phyloP scores from a whole-genome alignment of 2,797 vertebrate species.

The Toxotes lorentzi region DNA sequence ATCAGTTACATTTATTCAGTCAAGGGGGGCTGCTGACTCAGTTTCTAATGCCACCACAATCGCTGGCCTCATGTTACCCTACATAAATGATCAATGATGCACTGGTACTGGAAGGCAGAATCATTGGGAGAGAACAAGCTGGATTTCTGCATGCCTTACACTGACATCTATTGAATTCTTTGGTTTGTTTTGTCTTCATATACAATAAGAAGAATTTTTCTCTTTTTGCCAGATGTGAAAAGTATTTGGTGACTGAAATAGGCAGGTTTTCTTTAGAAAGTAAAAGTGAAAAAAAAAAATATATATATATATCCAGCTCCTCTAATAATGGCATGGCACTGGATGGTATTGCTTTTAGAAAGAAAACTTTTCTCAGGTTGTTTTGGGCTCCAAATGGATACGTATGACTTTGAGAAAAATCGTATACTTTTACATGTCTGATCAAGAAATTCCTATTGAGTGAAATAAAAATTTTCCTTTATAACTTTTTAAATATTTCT shows the following conservation, averaged over 20 bases:
- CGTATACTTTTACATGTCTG: background rate
- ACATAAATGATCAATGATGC: background rate
- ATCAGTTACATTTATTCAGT: constrained; percentile 9
- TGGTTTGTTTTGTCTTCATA: background rate
- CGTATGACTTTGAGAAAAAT: background rate
- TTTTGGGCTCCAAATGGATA: background rate
- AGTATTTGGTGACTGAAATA: constrained; percentile 9
- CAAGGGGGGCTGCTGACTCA: background rate
- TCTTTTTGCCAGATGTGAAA: constrained; percentile 1
- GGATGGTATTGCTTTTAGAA: background rate
- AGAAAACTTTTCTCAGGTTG: background rate
- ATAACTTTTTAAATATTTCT: background rate
- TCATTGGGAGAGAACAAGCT: background rate
- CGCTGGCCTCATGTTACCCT: background rate
- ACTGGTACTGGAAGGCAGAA: background rate
- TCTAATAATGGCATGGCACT: background rate
- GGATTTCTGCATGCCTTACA: background rate
- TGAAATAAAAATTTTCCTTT: constrained; percentile 16
- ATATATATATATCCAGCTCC: background rate
- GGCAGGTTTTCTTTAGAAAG: background rate
- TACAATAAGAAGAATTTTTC: background rate
- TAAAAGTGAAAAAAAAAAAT: background rate
- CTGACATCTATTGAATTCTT: background rate
- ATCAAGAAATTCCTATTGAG: background rate
- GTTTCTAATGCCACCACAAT: background rate